A percentile compares a stretch with the other conserved stretches of the same genome.
phyloP scores from a whole-genome alignment of 2,888 invertebrate species.

The Calameuta filiformis region DNA sequence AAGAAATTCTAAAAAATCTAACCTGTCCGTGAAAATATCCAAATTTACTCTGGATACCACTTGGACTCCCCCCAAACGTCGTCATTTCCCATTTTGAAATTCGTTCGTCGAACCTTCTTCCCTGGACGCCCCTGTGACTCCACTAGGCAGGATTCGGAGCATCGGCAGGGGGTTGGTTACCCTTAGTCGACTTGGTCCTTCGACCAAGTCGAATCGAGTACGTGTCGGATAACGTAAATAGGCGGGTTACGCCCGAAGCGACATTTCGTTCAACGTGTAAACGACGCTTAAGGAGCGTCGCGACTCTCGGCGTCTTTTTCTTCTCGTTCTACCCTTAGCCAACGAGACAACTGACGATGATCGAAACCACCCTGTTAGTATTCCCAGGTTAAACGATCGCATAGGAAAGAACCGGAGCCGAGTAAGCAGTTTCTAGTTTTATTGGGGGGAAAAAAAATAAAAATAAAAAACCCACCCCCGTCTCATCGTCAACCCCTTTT shows the following conservation, averaged over 20 bases:
- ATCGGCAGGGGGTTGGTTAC: background rate
- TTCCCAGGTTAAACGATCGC: background rate
- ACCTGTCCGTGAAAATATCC: conserved; percentile 40
- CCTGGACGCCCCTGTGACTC: background rate
- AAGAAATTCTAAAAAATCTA: conserved; percentile 28
- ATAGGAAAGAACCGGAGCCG: background rate
- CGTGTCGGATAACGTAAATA: background rate
- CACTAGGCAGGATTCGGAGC: background rate
- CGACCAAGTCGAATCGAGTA: background rate
- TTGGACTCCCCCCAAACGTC: background rate
- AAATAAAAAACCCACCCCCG: no score
- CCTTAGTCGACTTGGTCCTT: background rate
- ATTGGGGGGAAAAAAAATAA: background rate
- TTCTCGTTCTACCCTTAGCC: background rate
- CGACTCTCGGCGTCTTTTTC: background rate
- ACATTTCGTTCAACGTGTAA: background rate
- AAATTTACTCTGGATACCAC: conserved; percentile 33
- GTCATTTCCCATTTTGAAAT: background rate
- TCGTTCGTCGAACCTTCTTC: background rate
- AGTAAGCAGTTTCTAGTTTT: background rate
- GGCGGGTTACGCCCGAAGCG: background rate
- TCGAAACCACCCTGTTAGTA: background rate
- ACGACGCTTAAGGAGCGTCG: background rate
- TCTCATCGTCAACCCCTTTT: background rate
- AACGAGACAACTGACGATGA: background rate